Evolutionary conservation across 2,797 vertebrate genomes (phyloP), one percentile per base, ranked within the genome.

Genomic region (Urocyon cinereoargenteus): DNA sequence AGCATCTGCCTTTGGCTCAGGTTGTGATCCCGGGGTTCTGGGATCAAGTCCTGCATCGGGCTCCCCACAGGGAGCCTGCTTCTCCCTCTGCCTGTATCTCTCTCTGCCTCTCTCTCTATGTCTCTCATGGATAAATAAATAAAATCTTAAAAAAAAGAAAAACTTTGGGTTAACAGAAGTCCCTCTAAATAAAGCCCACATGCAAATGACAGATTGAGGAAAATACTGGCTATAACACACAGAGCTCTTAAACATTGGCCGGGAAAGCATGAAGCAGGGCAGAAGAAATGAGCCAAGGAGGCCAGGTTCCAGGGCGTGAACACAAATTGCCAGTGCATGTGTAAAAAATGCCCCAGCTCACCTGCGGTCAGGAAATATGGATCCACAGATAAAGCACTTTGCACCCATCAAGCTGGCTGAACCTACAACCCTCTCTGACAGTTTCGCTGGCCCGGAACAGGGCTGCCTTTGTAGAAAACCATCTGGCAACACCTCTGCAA

Each of bases 391-490:
- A 75, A 75, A 26, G 31, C 40, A 5, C 24, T 3, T 18, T 0
- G 24, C 14, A 0, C 59, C 49, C 21, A 2, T 28, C 51, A 21
- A 24, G 21, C 66, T 0, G 0, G 13, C 3, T 9, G 49, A 7
- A 53, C 5, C 49, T 26, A 26, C 28, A 5, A 18, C 26, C 18
- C 9, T 28, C n/a, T 72, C 24, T 0, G 59, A 57, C 57, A 16
- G 40, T 53, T 28, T 49, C 0, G 1, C 22, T 26, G 53, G 49
- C 57, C 79, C 8, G 1, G 1, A 34, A 6, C 1, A 3, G 70
- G 86, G 61, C 24, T 0, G 1, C 36, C 72, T 62, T 28, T 5
- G 55, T 8, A 40, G 62, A 53, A 55, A 53, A 12, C 22, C 18
- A 40, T 83, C 6, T 3, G 68, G n/a, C 31, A 62, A 45, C 18